These are phyloP conservation scores for Corythornis vintsioides DNA, from an alignment of 2,113 vertebrate species.

Conservation along the genomic window DNA sequence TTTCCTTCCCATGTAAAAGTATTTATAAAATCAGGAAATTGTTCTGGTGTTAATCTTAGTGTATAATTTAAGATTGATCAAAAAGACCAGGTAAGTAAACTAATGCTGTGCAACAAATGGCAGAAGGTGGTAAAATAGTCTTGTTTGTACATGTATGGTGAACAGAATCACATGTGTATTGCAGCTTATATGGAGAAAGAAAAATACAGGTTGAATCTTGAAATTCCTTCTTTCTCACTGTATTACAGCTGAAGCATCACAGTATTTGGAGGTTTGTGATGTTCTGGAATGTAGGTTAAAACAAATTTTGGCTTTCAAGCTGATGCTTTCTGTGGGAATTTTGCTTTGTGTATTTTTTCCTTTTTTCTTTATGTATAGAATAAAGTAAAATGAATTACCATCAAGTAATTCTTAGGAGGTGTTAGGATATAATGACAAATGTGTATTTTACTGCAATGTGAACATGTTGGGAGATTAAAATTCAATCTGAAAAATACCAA, in stretches of 20 bases:
- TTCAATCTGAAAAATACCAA: not conserved
- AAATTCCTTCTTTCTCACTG: not conserved
- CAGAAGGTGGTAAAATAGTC: not conserved
- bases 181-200: not conserved
- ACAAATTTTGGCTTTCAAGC: not conserved
- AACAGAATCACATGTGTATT: not conserved
- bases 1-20: not conserved
- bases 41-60: not conserved
- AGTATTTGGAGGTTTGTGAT: not conserved
- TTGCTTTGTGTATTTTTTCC: slow-evolving; percentile 25
- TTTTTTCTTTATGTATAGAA: slow-evolving; percentile 35
- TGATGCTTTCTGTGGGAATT: not conserved
- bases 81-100: slow-evolving; percentile 43
- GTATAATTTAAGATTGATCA: not conserved
- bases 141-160: not conserved
- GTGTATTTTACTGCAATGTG: slow-evolving; percentile 36
- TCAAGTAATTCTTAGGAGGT: not conserved
- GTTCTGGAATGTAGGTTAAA: slow-evolving; percentile 21
- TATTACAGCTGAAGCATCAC: not conserved
- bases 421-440: not conserved
- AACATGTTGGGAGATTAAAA: slow-evolving; percentile 12
- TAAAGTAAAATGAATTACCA: slow-evolving; percentile 41
- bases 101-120: not conserved
- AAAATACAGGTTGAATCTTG: not conserved
- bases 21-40: not conserved